Evolutionary conservation across 2,113 vertebrate genomes (phyloP), one percentile per base, ranked within the genome.

Genomic region (Dipodomys stephensi): DNA sequence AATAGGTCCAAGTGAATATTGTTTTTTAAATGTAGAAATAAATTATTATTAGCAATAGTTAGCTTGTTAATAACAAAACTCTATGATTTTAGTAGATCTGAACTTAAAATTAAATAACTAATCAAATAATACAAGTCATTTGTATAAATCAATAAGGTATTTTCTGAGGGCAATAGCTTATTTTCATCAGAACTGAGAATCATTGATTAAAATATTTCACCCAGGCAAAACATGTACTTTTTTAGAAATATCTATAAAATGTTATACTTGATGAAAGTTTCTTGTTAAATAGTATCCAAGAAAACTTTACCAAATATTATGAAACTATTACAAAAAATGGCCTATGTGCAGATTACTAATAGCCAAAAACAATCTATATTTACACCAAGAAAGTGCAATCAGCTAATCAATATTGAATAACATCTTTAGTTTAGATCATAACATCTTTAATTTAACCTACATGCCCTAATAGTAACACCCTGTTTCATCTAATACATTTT

Each of bases 101-200:
- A 93, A 96, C 77, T 86, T 91, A 76, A 73, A 72, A 88, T 95
- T 95, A 97, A 96, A 92, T 86, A 95, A 96, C 2, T 85, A 96
- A 95, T 94, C 93, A 96, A 97, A 89, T 87, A 30, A 72, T 76
- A 53, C 73, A n/a, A 16, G 10, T 32, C 77, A 57, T 96, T 96
- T 95, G 44, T 95, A 95, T 94, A 94, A 94, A 93, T 94, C 97
- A 91, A 3, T 85, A 49, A 90, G 76, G 57, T 94, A 91, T 46
- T 69, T 96, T 95, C 85, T 95, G 57, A 92, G 9, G 76, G 12
- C 28, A 87, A 87, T 35, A 32, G 73, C 32, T 1, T 4, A 64
- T 96, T 96, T 92, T 87, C 46, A 76, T 84, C 53, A 92, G 76
- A 86, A 82, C 65, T 87, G 6, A 83, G 32, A 87, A 80, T 73